Base-by-base conservation (phyloP, 2,888 invertebrate genomes). In the Apotomis turbidana region DNA sequence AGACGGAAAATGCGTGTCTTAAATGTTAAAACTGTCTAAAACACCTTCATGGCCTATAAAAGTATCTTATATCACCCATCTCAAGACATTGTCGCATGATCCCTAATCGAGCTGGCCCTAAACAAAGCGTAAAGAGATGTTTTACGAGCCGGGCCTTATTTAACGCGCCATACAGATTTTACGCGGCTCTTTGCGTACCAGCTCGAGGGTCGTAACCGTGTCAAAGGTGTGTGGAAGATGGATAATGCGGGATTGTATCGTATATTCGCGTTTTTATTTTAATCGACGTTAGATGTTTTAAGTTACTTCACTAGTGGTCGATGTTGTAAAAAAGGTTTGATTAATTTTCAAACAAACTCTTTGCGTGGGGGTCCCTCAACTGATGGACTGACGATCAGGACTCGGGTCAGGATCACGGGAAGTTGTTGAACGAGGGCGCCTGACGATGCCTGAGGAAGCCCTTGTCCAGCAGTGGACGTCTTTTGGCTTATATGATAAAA, bases 101-200 rank as follows among this genome's bases (percentile, higher is more conserved):
- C 68, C 68, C 55, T 72, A 68, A 72, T 71, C 69, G 68, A 15
- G 49, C 6, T 49, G 70, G 64, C 74, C 68, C 64, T 73, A 75
- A 73, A 75, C 74, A 74, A 74, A 73, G 73, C 81, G 83, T 82
- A 82, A 85, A 84, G 81, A 78, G 78, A 77, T 87, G 87, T 87
- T 90, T 89, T 90, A 89, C 86, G 80, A 83, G 82, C 87, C 81
- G 85, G 86, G 88, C 85, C 90, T 90, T 90, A 90, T 89, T 91
- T 89, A 88, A 91, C 89, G 88, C 83, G 81, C 85, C 85, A 87
- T 90, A 89, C 87, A 86, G 90, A 91, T 91, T 91, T 90, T 91
- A 87, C 85, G 82, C 87, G 87, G 86, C 87, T 60, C 59, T 63
- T 46, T 51, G 51, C 52, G 54, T 54, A 49, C 27, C 55, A 38